Base-by-base conservation (phyloP, 2,888 invertebrate species). In the Andrena dorsata region DNA sequence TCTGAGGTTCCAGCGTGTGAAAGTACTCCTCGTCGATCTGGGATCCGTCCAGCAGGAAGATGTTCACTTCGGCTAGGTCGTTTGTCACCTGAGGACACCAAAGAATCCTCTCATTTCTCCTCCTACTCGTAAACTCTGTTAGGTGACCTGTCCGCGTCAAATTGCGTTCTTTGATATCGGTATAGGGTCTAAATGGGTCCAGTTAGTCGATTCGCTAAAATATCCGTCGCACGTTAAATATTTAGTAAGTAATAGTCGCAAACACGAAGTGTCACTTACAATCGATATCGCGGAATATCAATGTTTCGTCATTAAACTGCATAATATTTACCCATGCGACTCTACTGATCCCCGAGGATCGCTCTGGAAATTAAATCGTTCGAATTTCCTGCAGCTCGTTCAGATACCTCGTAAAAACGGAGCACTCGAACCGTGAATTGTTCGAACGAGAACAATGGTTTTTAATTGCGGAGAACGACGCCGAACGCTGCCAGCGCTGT, bases 11-110 rank as follows among this genome's bases (percentile, higher is more conserved):
- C 72, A 98, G 91, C 0, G 97, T 97, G 83, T 95, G 94, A 89
- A 98, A 96, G 92, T 97, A 98, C 47, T 97, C 97, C 87, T 98
- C 97, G 88, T 96, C 97, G 64, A 94, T 90, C 81, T 92, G 87
- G 10, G 93, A 93, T 64, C 94, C 94, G 83, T 94, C 94, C 53
- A 92, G 69, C 23, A 94, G 87, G 71, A 90, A 94, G 71, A 94
- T 86, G 66, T 90, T 90, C 32, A 93, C 88, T 76, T 91, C 91
- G 28, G 85, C 84, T 2, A 87, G 85, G 35, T 91, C 88, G 75
- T 90, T 87, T 6, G 87, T 88, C 16, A 92, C 81, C 92, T 92
- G 73, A 8, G 79, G 86, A 32, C 13, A 78, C 20, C 26, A 32
- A 53, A 56, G 41, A 47, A 20, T 10, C 23, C 56, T 8, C 35